Evolutionary conservation across 37 sponge, comb jelly and placozoan genomes (phyloP).

Genomic region (Chondrosia reniformis): DNA sequence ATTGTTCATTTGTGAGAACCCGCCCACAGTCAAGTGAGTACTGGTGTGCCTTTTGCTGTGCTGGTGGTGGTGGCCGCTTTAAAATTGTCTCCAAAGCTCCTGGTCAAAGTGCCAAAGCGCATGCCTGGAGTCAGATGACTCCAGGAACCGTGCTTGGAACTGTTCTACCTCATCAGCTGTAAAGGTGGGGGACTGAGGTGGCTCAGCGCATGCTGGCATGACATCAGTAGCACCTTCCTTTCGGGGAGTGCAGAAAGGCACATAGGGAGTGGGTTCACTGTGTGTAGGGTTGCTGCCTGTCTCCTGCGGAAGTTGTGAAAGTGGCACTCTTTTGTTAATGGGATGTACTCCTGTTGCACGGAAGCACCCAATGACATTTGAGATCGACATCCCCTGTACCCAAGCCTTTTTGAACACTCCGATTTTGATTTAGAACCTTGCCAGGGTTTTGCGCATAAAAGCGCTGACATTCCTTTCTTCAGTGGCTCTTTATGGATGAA

Average conservation of each 20-base stretch:
- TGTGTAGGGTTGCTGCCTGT: too few relatives aligned
- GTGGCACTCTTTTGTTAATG: neutral
- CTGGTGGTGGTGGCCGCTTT: too few relatives aligned
- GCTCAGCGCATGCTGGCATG: neutral
- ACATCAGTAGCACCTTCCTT: neutral
- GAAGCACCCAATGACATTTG: conserved; percentile 22
- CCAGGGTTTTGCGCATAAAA: conserved; percentile 29
- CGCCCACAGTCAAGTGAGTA: too few relatives aligned
- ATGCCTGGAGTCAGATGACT: too few relatives aligned
- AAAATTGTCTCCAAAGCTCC: too few relatives aligned
- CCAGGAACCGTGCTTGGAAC: neutral
- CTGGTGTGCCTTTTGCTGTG: too few relatives aligned
- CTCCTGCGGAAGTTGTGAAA: too few relatives aligned
- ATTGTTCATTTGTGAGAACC: conserved; percentile 7
- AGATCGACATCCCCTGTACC: conserved; percentile 22
- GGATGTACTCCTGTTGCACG: conserved; percentile 16
- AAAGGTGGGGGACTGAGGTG: neutral
- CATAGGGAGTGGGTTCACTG: too few relatives aligned
- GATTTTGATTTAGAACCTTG: conserved; percentile 12
- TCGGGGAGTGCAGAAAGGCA: too few relatives aligned
- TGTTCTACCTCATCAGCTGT: neutral
- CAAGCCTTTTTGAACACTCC: conserved; percentile 14
- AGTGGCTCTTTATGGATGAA: conserved; percentile 28
- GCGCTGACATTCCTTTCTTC: conserved; percentile 24
- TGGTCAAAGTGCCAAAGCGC: too few relatives aligned